Percentiles rank a stretch among this genome's conserved stretches.
These are phyloP conservation scores for Polietes domitor DNA, from an alignment of 2,888 invertebrate genomes.

Conservation along the genomic window DNA sequence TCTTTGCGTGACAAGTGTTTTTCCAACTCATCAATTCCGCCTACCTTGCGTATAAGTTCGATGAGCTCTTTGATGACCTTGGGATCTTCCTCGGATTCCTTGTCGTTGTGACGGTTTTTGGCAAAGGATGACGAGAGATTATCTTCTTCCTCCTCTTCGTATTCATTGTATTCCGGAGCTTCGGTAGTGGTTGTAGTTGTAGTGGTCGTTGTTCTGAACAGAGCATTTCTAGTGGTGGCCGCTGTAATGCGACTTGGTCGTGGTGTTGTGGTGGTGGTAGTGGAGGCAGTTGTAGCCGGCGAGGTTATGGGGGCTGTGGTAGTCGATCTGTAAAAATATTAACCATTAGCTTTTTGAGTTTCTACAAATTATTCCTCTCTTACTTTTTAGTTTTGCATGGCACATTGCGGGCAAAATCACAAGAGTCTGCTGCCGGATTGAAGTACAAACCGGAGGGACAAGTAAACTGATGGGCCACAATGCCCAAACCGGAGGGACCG, in stretches of 20 bases:
- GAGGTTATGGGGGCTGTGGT: slow-evolving; percentile 83
- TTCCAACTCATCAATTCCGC: slow-evolving; percentile 93
- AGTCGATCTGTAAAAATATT: slow-evolving; percentile 78
- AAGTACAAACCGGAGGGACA: slow-evolving; percentile 95
- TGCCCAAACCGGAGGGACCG: slow-evolving; percentile 92
- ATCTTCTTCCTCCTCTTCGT: slow-evolving; percentile 80
- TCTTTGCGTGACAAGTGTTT: slow-evolving; percentile 86
- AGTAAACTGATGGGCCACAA: slow-evolving; percentile 95
- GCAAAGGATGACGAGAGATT: slow-evolving; percentile 46
- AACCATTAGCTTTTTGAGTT: not conserved
- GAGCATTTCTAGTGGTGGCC: slow-evolving; percentile 79
- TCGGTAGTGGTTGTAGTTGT: slow-evolving; percentile 80
- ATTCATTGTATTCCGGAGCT: slow-evolving; percentile 82
- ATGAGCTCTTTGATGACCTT: slow-evolving; percentile 91
- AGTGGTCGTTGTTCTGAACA: slow-evolving; percentile 77
- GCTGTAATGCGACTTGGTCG: slow-evolving; percentile 80
- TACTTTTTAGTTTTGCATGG: slow-evolving; percentile 85
- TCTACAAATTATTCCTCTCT: not conserved
- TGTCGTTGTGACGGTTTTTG: slow-evolving; percentile 61
- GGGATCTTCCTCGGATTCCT: slow-evolving; percentile 80
- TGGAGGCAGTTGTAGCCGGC: slow-evolving; percentile 82
- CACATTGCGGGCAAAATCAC: slow-evolving; percentile 95
- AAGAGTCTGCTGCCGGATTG: slow-evolving; percentile 95
- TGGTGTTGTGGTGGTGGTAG: slow-evolving; percentile 78
- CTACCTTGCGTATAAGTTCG: slow-evolving; percentile 91